These are phyloP conservation scores for Cylindroiulus punctatus DNA, from an alignment of 2,888 invertebrate species.

Conservation along the genomic window DNA sequence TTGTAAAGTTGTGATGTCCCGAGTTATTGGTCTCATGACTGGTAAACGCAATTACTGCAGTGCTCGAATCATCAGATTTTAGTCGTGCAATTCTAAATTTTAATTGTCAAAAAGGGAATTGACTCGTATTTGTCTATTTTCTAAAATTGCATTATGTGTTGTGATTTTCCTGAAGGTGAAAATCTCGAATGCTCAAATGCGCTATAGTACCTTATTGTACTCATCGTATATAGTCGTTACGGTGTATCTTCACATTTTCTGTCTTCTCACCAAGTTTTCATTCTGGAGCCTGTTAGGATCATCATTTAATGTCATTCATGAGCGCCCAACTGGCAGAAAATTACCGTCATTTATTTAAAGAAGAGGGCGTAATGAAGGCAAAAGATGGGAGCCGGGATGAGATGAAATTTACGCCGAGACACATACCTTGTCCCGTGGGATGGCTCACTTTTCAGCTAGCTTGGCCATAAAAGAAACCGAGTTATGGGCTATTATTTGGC, in stretches of 20 bases:
- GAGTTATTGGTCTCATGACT: too few species aligned
- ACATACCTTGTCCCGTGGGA: neutral
- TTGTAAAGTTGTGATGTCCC: too few species aligned
- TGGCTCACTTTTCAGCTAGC: constrained; percentile 33
- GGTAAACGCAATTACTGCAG: too few species aligned
- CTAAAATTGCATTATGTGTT: too few species aligned
- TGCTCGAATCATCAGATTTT: too few species aligned
- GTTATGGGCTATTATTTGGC: constrained; percentile 43
- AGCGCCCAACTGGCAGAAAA: constrained; percentile 45
- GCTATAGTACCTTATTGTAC: neutral
- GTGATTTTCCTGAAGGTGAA: neutral
- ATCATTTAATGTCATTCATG: constrained; percentile 43
- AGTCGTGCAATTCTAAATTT: too few species aligned
- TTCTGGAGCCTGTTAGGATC: constrained; percentile 35
- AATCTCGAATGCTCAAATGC: neutral
- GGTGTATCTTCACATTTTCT: neutral
- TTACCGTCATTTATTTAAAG: constrained; percentile 31
- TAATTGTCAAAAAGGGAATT: too few species aligned
- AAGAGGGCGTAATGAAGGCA: constrained; percentile 25
- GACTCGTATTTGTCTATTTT: too few species aligned
- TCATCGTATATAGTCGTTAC: neutral
- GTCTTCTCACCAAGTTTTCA: neutral
- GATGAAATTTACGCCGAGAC: constrained; percentile 32
- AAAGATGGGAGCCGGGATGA: constrained; percentile 12
- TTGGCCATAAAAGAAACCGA: constrained; percentile 16